Evolutionary conservation across 92 coral and sea anemone species (phyloP), one percentile per base, ranked within the genome.

Genomic region (Muricea muricata): DNA sequence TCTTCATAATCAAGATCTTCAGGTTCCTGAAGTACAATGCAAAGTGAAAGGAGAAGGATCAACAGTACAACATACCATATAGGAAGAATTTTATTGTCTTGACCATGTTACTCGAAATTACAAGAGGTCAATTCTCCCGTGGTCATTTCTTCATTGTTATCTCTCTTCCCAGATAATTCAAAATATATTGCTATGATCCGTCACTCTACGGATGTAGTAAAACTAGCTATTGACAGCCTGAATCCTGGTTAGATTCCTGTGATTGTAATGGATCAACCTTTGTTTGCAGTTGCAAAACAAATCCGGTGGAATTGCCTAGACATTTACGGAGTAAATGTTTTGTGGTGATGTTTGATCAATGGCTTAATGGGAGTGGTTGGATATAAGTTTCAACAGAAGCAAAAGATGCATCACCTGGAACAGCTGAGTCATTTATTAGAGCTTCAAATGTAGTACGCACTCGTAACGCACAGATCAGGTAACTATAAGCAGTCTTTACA

Each of bases 181-280:
- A 91, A 89, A 81, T 89, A 88, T 40, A 67, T 89, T 40, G 94
- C 89, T 0, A 89, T 89, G 91, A 89, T 92, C 6, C 75, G 79
- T 42, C 93, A 92, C 79, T 74, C 94, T 0, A 89, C 89, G 94
- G 79, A 88, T 68, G 80, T 85, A 24, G 85, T 91, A 72, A 89
- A 89, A 35, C 23, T 47, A 2, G 75, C 87, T 58, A 67, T 86
- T 1, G 58, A 85, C 29, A 81, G 81, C 56, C 83, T 91, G 34
- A 89, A 85, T 65, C 91, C 90, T 54, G 79, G 88, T 25, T 92
- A 91, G 80, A 83, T 86, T 37, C 91, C 93, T 9, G 84, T 91
- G 7, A 70, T 91, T 24, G 91, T 91, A 25, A 20, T 88, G 29
- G 91, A 91, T 47, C 92, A 88, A 67, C 94, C 94, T 9, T 61